A percentile compares a stretch with the other conserved stretches of the same genome.
These are phyloP conservation scores for Idaea aversata DNA, from an alignment of 2,888 invertebrate genomes.

Conservation along the genomic window DNA sequence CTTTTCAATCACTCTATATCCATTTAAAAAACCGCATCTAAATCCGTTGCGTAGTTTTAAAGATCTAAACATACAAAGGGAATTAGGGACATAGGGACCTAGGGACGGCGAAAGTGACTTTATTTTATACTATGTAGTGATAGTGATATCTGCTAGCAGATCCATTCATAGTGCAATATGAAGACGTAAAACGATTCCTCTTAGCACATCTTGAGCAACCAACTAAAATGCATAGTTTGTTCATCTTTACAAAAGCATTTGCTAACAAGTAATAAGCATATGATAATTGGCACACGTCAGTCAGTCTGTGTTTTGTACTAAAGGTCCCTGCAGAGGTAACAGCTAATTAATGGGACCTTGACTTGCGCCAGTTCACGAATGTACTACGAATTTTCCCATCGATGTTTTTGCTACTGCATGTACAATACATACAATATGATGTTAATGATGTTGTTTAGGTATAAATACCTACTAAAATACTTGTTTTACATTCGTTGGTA, in stretches of 20 bases:
- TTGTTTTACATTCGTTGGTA: neutral
- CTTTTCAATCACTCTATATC: no score
- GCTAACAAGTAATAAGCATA: neutral
- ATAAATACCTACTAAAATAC: neutral
- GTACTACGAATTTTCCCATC: neutral
- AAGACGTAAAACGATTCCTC: no score
- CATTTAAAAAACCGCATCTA: no score
- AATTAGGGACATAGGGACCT: no score
- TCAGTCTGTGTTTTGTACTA: neutral
- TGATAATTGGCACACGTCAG: slow-evolving; percentile 1
- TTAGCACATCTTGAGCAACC: neutral
- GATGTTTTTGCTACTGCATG: neutral
- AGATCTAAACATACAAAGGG: no score
- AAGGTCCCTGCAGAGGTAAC: neutral
- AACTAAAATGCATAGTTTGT: neutral
- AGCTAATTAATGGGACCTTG: neutral
- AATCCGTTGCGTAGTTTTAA: no score
- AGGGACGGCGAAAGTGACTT: no score
- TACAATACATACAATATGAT: neutral
- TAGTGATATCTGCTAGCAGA: no score
- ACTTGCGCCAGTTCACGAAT: neutral
- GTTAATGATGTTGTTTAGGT: neutral
- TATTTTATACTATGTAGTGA: no score
- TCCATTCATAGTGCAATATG: no score
- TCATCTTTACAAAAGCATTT: neutral